phyloP scores from a whole-genome alignment of 2,797 vertebrate species.

The Thalassophryne amazonica region DNA sequence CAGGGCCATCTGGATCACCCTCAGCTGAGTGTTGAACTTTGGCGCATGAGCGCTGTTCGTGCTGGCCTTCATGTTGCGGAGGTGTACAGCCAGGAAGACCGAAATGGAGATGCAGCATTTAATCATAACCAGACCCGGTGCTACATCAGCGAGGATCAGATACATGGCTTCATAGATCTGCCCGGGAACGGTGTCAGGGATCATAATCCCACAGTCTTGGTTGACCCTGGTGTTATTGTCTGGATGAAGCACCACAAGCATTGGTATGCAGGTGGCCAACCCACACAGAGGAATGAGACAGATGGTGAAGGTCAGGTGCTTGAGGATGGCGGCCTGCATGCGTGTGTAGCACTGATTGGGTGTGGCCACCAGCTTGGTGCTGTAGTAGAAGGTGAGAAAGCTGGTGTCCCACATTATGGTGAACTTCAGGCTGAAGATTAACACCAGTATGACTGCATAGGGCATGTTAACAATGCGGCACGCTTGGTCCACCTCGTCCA shows the following conservation, averaged over 20 bases:
- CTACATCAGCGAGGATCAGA: constrained; percentile 63
- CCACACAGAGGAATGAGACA: constrained; percentile 60
- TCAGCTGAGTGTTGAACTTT: constrained; percentile 72
- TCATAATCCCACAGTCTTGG: constrained; percentile 56
- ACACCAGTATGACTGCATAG: constrained; percentile 52
- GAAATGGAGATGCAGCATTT: constrained; percentile 80
- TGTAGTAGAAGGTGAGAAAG: constrained; percentile 79
- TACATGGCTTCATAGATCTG: constrained; percentile 56
- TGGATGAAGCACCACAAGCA: constrained; percentile 42
- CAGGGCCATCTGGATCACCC: constrained; percentile 76
- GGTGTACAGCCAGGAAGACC: constrained; percentile 69
- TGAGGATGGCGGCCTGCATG: constrained; percentile 67
- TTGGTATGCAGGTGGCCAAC: constrained; percentile 60
- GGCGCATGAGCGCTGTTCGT: constrained; percentile 68
- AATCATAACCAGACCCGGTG: constrained; percentile 73
- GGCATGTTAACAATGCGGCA: constrained; percentile 31
- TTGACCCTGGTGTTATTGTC: constrained; percentile 2
- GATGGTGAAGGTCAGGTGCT: constrained; percentile 56
- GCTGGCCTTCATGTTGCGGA: constrained; percentile 76
- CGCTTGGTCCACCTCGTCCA: constrained; percentile 58
- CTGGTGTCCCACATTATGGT: constrained; percentile 74
- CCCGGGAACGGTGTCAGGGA: constrained; percentile 13
- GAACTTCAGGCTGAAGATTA: constrained; percentile 70
- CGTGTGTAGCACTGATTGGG: constrained; percentile 72
- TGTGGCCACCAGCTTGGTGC: constrained; percentile 75